Evolutionary conservation across 2,797 vertebrate genomes (phyloP), one percentile per base, ranked within the genome.

Genomic region (Choloepus didactylus): DNA sequence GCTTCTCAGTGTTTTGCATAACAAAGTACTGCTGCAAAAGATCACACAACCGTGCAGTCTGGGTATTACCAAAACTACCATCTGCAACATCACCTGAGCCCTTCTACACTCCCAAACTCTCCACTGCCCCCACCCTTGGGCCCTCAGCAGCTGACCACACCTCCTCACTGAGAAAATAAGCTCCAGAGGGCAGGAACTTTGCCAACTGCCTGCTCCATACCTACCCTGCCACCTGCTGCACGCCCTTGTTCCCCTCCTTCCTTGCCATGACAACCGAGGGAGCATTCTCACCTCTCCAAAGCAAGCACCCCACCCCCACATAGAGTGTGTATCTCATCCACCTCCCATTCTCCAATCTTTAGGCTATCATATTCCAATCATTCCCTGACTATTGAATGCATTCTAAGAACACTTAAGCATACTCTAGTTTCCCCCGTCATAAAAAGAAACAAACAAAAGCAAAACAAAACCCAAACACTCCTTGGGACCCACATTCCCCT

Each of bases 371-470:
- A 27, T n/a, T 89, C 59, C 41, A 60, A n/a, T 54, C 1, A 14
- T 59, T 85, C 41, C 44, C n/a, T 23, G 46, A 79, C 23, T 82
- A 67, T 0, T 76, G 3, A 27, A 38, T 16, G 2, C 21, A 64
- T 79, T 46, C 21, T 81, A 75, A 7, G 18, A 66, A 29, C 72
- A 73, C 81, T 80, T 83, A 83, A 86, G 80, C 64, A 66, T 41
- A n/a, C 8, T 81, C 44, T 44, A 35, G 14, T 59, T 84, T 72
- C 38, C 27, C 46, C 2, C 3, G 38, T 35, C 29, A 38, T 21
- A 41, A 75, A 95, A 92, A 89, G 35, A 56, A 81, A 59, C 38
- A 41, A 62, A 85, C 12, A 73, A 89, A 51, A 21, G n/a, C 77
- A 83, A 73, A 79, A 67, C 6, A 46, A 76, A 86, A 66, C 9